A percentile compares a stretch with the other conserved stretches of the same genome.
Evolutionary conservation across 2,113 vertebrate species (phyloP).

Genomic region (Pomatostomus ruficeps): DNA sequence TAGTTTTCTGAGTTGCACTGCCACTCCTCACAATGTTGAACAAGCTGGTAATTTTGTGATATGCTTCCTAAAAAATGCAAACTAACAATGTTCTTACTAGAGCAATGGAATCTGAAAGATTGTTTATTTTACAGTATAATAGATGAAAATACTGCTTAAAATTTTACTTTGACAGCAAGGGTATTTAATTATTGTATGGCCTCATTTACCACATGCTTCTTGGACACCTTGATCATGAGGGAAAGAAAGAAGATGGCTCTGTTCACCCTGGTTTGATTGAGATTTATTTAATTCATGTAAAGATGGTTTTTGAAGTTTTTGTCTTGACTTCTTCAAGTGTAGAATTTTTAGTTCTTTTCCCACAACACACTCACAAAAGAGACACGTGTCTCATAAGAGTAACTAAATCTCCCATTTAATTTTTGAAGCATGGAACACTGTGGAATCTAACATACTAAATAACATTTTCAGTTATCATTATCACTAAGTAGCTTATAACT

Average conservation of each 20-base stretch:
- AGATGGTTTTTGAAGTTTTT: not conserved
- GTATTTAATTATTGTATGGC: not conserved
- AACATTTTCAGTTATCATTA: not conserved
- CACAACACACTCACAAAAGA: not conserved
- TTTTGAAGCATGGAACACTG: not conserved
- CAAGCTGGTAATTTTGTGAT: not conserved
- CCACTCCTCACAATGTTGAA: not conserved
- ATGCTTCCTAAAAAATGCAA: not conserved
- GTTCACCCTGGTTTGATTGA: not conserved
- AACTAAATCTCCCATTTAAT: not conserved
- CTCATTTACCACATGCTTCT: not conserved
- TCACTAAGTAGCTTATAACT: not conserved
- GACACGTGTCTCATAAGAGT: rapidly evolving
- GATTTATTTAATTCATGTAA: not conserved
- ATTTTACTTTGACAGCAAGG: not conserved
- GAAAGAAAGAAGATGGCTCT: not conserved
- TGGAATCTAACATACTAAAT: not conserved
- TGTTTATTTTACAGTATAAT: not conserved
- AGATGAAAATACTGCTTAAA: not conserved
- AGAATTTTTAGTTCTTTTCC: not conserved
- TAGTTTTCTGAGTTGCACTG: not conserved
- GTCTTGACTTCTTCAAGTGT: not conserved
- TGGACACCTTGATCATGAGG: not conserved
- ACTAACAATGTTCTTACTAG: not conserved
- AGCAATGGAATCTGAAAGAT: not conserved